Base-by-base conservation (phyloP, 2,888 invertebrate species). In the Hypena proboscidalis region DNA sequence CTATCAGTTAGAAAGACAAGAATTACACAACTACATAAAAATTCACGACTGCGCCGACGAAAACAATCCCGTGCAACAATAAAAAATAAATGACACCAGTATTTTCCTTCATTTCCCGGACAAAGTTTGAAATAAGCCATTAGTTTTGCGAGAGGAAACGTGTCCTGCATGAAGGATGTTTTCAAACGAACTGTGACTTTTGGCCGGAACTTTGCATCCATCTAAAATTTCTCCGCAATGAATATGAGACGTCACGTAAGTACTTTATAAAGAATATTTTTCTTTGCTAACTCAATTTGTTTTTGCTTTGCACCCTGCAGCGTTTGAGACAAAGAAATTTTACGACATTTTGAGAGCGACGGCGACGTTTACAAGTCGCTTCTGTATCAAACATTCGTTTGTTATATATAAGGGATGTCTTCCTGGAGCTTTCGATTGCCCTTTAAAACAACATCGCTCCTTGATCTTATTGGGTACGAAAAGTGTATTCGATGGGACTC, bases 51-150 rank as follows among this genome's bases (percentile, higher is more conserved):
- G 9, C 19, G 6, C 37, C 27, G 39, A 42, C 15, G 7, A 32
- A 49, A 51, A 63, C 29, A 54, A 60, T 47, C 31, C 30, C 7
- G 34, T 11, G 27, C 19, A 4, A 41, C 43, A 63, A 49, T 51
- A 55, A 50, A 62, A 58, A 48, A 49, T 38, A 44, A 60, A 59
- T 38, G 52, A 43, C 52, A 62, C 57, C 61, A 56, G 56, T 59
- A 59, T 58, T 60, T 55, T 48, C 47, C 53, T 51, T 53, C 58
- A 54, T 66, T 67, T 53, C 46, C 37, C 27, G 38, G 20, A 46
- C 35, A 49, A 65, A 67, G 50, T 59, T 71, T 57, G 58, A 61
- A 67, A 66, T 73, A 67, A 66, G 66, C 71, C 67, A 74, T 77
- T 75, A 72, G 63, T 74, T 70, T 61, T 54, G 58, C 52, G 13